Percentiles rank a stretch among this genome's conserved stretches.
Evolutionary conservation across 92 coral and sea anemone genomes (phyloP).

Genomic region (Paragorgia papillata): DNA sequence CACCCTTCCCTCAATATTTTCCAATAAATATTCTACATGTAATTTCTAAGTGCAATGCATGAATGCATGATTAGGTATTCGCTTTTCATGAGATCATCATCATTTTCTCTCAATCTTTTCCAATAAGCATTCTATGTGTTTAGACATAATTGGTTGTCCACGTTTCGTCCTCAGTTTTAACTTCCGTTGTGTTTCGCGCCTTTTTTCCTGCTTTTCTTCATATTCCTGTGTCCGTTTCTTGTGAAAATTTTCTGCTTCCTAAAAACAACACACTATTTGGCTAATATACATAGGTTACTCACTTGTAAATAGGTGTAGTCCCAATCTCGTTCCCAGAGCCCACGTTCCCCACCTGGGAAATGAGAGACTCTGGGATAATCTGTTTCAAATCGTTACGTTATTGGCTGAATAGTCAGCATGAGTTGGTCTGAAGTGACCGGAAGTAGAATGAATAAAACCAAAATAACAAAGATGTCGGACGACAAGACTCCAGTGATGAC

Average conservation of each 20-base stretch:
- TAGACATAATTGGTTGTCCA: slow-evolving; percentile 96
- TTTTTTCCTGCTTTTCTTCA: slow-evolving; percentile 59
- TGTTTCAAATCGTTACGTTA: too few species aligned
- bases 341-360: too few species aligned
- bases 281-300: neutral
- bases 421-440: too few species aligned
- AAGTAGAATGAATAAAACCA: too few species aligned
- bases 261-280: neutral
- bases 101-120: slow-evolving; percentile 66
- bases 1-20: too few species aligned
- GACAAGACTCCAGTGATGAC: neutral
- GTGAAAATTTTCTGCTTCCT: slow-evolving; percentile 71
- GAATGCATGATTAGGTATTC: too few species aligned
- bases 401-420: too few species aligned
- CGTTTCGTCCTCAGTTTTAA: slow-evolving; percentile 67
- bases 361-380: too few species aligned
- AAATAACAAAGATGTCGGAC: too few species aligned
- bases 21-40: too few species aligned
- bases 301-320: neutral
- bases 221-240: slow-evolving; percentile 67
- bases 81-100: neutral
- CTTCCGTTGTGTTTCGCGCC: slow-evolving; percentile 71
- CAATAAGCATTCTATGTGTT: slow-evolving; percentile 73
- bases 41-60: too few species aligned
- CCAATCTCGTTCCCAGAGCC: too few species aligned